Percentiles rank a stretch among this genome's conserved stretches.
Conservation (phyloP, 64 coral and sea anemone genomes). For the Montipora capricornis region DNA sequence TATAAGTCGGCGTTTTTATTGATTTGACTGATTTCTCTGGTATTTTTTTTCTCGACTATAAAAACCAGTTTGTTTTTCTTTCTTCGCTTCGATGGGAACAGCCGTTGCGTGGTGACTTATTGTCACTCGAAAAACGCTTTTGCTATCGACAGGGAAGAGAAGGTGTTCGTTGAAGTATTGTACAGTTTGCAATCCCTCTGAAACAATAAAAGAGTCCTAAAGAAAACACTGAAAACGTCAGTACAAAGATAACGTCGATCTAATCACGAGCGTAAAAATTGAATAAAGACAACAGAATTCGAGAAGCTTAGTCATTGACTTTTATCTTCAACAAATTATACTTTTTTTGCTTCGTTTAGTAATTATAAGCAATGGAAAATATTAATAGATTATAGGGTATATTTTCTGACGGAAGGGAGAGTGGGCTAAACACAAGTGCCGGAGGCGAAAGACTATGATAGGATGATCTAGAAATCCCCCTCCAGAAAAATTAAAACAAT, state of each 20-base stretch:
- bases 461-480: too few species aligned
- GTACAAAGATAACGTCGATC: not conserved
- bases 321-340: too few species aligned
- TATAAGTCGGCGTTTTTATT: not conserved
- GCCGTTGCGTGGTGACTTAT: not conserved
- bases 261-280: too few species aligned
- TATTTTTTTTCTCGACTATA: not conserved
- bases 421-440: too few species aligned
- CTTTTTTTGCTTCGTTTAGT: too few species aligned
- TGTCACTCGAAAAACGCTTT: not conserved
- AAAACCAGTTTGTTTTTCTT: not conserved
- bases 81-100: not conserved
- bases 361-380: too few species aligned
- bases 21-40: not conserved
- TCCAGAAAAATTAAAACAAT: too few species aligned
- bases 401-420: too few species aligned
- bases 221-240: not conserved
- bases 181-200: not conserved
- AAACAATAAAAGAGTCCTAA: not conserved
- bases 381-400: too few species aligned
- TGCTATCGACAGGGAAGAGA: not conserved
- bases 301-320: too few species aligned
- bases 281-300: too few species aligned
- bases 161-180: not conserved
- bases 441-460: too few species aligned